These are phyloP conservation scores for Eueremaeus valkanovi DNA, from an alignment of 2,888 invertebrate species.

Conservation along the genomic window DNA sequence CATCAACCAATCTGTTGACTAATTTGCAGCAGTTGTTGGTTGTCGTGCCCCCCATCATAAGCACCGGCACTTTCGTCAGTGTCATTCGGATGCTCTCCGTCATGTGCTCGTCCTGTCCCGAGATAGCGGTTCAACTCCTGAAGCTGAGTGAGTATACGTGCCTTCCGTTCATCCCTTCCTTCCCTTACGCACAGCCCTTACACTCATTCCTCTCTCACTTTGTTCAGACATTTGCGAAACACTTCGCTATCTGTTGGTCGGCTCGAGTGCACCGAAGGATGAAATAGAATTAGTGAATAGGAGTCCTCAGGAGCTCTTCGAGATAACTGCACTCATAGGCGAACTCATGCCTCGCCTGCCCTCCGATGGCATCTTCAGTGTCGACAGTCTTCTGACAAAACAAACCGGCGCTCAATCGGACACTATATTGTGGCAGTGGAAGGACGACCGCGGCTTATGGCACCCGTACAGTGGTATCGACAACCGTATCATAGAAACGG, in stretches of 20 bases:
- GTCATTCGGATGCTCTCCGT: conserved; percentile 92
- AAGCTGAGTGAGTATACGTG: conserved; percentile 64
- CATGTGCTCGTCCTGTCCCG: conserved; percentile 92
- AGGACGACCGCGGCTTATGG: conserved; percentile 84
- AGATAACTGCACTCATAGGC: conserved; percentile 93
- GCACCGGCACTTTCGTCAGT: conserved; percentile 90
- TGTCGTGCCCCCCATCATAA: conserved; percentile 82
- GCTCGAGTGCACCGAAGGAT: conserved; percentile 57
- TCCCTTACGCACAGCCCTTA: too few relatives aligned
- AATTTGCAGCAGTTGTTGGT: conserved; percentile 77
- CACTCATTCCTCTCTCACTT: too few relatives aligned
- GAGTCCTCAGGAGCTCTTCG: conserved; percentile 92
- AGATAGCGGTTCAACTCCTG: conserved; percentile 82
- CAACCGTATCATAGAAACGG: conserved; percentile 87
- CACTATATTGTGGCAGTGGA: conserved; percentile 93
- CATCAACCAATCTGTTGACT: conserved; percentile 80
- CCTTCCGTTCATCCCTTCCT: not conserved
- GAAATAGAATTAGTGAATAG: conserved; percentile 71
- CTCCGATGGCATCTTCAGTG: conserved; percentile 88
- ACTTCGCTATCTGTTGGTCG: conserved; percentile 87
- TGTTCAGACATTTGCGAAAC: conserved; percentile 79
- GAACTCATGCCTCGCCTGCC: conserved; percentile 96
- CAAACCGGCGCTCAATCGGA: conserved; percentile 60
- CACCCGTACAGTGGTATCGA: conserved; percentile 90
- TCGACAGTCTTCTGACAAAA: conserved; percentile 72